Evolutionary conservation across 2,797 vertebrate genomes (phyloP).

Genomic region (Cryptoblepharus egeriae): DNA sequence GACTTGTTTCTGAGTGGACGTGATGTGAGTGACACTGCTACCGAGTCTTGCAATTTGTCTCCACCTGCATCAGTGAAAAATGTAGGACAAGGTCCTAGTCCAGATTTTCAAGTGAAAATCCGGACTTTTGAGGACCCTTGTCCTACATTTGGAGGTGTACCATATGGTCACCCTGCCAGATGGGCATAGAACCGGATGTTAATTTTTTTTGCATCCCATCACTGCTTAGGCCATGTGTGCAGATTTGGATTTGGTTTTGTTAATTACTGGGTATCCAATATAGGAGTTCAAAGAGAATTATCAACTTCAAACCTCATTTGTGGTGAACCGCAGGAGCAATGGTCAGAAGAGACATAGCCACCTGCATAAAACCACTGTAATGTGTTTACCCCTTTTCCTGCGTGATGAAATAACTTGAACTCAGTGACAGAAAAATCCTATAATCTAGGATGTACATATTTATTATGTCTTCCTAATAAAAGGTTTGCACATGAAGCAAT

Average conservation of each 20-base stretch:
- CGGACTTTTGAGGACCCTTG: no score
- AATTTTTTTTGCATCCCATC: no score
- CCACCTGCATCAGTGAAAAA: neutral
- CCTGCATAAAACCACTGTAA: conserved; percentile 14
- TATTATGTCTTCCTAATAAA: conserved; percentile 36
- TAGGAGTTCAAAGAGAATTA: conserved; percentile 54
- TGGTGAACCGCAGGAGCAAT: neutral
- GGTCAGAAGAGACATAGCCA: neutral
- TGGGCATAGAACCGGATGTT: no score
- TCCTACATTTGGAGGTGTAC: no score
- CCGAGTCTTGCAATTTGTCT: neutral
- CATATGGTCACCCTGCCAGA: no score
- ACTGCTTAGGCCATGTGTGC: no score
- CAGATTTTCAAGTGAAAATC: no score
- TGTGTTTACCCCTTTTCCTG: neutral
- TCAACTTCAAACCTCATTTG: conserved; percentile 41
- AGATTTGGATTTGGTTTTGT: conserved; percentile 22
- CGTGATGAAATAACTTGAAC: conserved; percentile 25
- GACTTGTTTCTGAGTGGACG: no score
- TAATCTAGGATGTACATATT: neutral
- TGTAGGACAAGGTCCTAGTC: neutral
- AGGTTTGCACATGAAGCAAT: conserved; percentile 14
- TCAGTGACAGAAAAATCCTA: conserved; percentile 41
- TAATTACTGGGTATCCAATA: conserved; percentile 36
- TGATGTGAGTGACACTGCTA: no score